Evolutionary conservation across 2,113 vertebrate species (phyloP).

Genomic region (Passer montanus): DNA sequence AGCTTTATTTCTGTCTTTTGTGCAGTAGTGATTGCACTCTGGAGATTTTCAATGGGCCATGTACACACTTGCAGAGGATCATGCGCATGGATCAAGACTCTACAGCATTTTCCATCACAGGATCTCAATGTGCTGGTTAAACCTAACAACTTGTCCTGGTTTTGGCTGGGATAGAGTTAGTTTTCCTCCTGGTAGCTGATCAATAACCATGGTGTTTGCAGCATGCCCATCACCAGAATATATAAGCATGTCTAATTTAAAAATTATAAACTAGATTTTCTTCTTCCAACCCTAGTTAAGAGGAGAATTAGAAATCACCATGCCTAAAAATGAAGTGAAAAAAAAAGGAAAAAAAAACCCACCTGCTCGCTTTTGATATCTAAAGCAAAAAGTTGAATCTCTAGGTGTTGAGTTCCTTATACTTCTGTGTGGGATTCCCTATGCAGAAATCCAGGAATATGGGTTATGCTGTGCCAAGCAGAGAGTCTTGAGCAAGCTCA

Average conservation of each 20-base stretch:
- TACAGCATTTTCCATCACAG: background rate
- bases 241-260: background rate
- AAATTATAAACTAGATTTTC: background rate
- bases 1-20: background rate
- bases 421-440: background rate
- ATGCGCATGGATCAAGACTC: background rate
- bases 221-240: background rate
- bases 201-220: background rate
- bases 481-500: background rate
- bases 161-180: background rate
- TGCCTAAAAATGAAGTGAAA: background rate
- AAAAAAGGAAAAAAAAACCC: fast-evolving
- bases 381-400: background rate
- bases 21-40: background rate
- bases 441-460: background rate
- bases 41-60: background rate
- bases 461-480: background rate
- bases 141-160: background rate
- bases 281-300: background rate
- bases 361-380: background rate
- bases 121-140: background rate
- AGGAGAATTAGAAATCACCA: background rate
- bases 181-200: background rate
- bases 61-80: background rate
- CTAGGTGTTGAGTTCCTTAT: background rate